These are phyloP conservation scores for Mastigias papua DNA, from an alignment of 30 jellyfish, hydroid and myxozoan species.

Conservation along the genomic window DNA sequence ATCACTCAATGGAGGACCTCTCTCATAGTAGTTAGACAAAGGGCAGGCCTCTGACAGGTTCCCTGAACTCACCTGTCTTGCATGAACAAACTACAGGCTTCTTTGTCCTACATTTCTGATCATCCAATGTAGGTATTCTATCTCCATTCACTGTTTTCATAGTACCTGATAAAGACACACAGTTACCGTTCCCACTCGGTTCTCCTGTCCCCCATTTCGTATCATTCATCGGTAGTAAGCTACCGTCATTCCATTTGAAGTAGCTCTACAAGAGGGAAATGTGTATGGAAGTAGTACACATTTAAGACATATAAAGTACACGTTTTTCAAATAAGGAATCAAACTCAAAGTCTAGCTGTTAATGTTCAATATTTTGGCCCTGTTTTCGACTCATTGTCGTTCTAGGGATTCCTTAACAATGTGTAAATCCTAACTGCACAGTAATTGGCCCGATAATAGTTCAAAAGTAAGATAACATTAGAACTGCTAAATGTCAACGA, in stretches of 20 bases:
- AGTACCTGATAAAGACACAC: not conserved
- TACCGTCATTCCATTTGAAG: not conserved
- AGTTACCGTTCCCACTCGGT: conserved; percentile 3
- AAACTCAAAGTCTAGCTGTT: no score
- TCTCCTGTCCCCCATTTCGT: not conserved
- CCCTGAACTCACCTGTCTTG: not conserved
- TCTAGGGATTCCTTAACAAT: no score
- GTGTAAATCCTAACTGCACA: no score
- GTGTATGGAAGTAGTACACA: not conserved
- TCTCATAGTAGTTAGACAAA: no score
- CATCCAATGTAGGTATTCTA: conserved; percentile 5
- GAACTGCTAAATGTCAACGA: no score
- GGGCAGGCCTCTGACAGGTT: not conserved
- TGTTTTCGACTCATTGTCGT: no score
- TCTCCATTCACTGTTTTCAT: conserved; percentile 2
- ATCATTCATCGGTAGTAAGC: not conserved
- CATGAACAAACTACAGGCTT: conserved; percentile 7
- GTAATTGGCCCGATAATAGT: no score
- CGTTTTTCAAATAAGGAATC: no score
- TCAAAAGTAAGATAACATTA: no score
- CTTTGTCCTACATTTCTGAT: not conserved
- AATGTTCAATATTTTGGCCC: no score
- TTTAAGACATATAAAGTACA: no score
- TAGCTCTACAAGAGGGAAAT: not conserved
- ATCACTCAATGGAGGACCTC: not conserved